Conservation (phyloP, 2,113 vertebrate genomes). For the Tinamus guttatus region DNA sequence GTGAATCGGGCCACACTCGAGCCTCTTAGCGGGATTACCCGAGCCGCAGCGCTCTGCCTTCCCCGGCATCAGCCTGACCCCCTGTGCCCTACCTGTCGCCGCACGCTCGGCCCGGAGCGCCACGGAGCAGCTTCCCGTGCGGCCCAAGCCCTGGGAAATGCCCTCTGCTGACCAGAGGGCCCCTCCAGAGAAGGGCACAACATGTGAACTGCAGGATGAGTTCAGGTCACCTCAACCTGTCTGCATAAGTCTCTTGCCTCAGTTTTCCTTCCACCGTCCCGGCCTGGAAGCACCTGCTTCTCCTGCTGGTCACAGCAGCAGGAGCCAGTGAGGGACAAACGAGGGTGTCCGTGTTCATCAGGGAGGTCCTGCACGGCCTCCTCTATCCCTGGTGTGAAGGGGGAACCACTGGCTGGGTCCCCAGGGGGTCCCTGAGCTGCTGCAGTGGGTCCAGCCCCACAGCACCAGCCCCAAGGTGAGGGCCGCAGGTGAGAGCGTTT, state of each 20-base stretch:
- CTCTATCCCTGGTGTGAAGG: accelerated
- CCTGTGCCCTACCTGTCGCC: not conserved
- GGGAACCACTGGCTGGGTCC: not conserved
- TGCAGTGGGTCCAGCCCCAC: accelerated
- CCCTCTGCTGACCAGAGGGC: not conserved
- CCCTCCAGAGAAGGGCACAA: not conserved
- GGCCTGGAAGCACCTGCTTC: no score
- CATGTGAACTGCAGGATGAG: accelerated
- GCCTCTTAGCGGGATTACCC: slow-evolving; percentile 39
- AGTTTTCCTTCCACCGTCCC: no score
- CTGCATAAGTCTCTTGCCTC: no score
- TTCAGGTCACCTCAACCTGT: not conserved
- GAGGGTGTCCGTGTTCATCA: not conserved
- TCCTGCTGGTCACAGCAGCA: not conserved
- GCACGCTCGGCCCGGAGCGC: accelerated
- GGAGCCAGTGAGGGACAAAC: accelerated
- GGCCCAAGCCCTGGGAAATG: not conserved
- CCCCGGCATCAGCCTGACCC: not conserved
- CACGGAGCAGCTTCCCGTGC: accelerated
- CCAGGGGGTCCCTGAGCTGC: accelerated
- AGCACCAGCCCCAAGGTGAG: not conserved
- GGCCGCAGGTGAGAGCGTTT: not conserved
- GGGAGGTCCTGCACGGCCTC: not conserved
- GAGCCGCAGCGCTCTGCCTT: not conserved
- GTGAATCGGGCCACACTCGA: not conserved